These are phyloP conservation scores for Bettongia penicillata DNA, from an alignment of 2,113 vertebrate genomes.

Conservation along the genomic window DNA sequence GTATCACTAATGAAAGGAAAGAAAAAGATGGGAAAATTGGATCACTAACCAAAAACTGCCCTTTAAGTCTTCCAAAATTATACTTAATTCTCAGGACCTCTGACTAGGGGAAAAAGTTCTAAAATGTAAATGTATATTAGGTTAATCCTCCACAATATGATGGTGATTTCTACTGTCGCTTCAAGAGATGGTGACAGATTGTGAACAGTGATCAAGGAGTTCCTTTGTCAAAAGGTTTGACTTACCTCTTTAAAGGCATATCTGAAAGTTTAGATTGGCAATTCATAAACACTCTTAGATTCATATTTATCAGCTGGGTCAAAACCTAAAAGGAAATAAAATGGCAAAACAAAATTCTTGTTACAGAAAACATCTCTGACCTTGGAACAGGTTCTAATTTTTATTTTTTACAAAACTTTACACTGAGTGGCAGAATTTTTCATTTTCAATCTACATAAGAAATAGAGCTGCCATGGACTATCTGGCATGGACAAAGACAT, in stretches of 20 bases:
- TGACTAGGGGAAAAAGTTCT: neutral
- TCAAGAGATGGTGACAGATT: neutral
- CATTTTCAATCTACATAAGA: conserved; percentile 30
- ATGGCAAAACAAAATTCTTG: conserved; percentile 54
- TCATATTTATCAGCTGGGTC: conserved; percentile 95
- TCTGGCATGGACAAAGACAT: neutral
- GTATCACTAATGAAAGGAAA: neutral
- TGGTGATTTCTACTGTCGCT: neutral
- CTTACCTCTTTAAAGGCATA: conserved; percentile 98
- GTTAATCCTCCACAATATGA: conserved; percentile 30
- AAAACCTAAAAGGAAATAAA: conserved; percentile 88
- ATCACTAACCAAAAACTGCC: neutral
- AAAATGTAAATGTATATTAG: conserved; percentile 6
- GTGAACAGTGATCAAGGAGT: neutral
- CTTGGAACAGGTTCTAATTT: conserved; percentile 32
- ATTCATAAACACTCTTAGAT: conserved; percentile 98
- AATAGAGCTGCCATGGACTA: neutral
- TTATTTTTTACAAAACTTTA: conserved; percentile 43
- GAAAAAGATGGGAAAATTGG: neutral
- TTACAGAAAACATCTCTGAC: neutral
- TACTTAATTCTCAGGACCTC: neutral
- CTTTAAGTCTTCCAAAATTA: neutral
- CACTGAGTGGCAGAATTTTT: conserved; percentile 25
- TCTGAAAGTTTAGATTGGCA: conserved; percentile 98
- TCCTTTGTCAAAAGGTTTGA: conserved; percentile 33